phyloP scores from a whole-genome alignment of 2,888 invertebrate genomes.

The Lydus trimaculatus region DNA sequence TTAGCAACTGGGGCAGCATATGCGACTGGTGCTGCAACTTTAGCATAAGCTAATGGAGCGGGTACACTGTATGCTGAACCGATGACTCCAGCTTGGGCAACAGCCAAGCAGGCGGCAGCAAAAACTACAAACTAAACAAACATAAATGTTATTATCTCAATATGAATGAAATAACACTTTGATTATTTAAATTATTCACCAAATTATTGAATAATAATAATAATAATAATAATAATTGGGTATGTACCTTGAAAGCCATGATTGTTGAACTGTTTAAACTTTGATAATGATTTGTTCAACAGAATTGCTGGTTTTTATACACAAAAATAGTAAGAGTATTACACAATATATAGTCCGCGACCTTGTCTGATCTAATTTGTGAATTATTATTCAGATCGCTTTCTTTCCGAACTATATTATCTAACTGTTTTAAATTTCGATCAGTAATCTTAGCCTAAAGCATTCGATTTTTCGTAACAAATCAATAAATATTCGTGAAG shows the following conservation, averaged over 20 bases:
- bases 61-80: slow-evolving; percentile 50
- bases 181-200: background rate
- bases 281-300: background rate
- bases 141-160: background rate
- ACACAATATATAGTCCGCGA: slow-evolving; percentile 2
- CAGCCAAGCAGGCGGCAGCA: slow-evolving; percentile 18
- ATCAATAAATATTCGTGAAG: background rate
- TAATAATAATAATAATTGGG: background rate
- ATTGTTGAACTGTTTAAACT: background rate
- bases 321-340: slow-evolving; percentile 14
- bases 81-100: slow-evolving; percentile 61
- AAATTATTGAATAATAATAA: background rate
- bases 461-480: background rate
- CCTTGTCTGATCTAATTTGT: slow-evolving; percentile 11
- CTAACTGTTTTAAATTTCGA: background rate
- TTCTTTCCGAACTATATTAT: background rate
- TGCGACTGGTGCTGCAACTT: slow-evolving; percentile 33
- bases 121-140: slow-evolving; percentile 22
- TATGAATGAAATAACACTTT: background rate
- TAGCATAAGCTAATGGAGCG: slow-evolving; percentile 6
- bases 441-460: background rate
- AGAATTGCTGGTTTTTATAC: slow-evolving; percentile 13
- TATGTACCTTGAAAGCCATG: slow-evolving; percentile 5
- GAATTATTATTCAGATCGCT: background rate
- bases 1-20: slow-evolving; percentile 26